Conservation (phyloP, 2,113 vertebrate genomes). For the Bungarus multicinctus region DNA sequence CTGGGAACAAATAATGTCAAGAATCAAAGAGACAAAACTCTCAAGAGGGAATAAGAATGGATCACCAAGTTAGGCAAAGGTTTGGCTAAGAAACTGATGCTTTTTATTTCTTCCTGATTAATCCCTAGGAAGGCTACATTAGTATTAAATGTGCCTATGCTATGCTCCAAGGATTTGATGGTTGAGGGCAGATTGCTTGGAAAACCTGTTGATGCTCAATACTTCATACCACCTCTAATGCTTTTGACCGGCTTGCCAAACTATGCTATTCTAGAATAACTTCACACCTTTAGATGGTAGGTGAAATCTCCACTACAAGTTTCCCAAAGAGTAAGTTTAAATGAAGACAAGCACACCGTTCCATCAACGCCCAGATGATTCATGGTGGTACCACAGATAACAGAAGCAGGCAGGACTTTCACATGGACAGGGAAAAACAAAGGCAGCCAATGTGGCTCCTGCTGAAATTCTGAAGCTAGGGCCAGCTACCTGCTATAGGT, state of each 20-base stretch:
- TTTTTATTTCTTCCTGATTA: conserved; percentile 47
- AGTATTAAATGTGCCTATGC: conserved; percentile 38
- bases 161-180: conserved; percentile 59
- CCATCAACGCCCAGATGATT: not conserved
- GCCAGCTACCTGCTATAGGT: not conserved
- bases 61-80: conserved; percentile 20
- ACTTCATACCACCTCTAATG: conserved; percentile 27
- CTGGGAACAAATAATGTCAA: not conserved
- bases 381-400: not conserved
- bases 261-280: conserved; percentile 18
- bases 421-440: not conserved
- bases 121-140: conserved; percentile 58
- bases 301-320: not conserved
- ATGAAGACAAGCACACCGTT: not conserved
- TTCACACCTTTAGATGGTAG: not conserved
- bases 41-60: not conserved
- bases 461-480: not conserved
- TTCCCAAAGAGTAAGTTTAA: not conserved
- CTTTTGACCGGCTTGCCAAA: conserved; percentile 36
- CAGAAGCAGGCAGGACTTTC: not conserved
- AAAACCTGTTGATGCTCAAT: conserved; percentile 46
- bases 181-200: conserved; percentile 48
- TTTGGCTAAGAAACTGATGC: conserved; percentile 13
- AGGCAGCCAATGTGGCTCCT: not conserved
- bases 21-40: not conserved